These are phyloP conservation scores for Kryptolebias marmoratus DNA, from an alignment of 2,113 vertebrate genomes.

Conservation along the genomic window DNA sequence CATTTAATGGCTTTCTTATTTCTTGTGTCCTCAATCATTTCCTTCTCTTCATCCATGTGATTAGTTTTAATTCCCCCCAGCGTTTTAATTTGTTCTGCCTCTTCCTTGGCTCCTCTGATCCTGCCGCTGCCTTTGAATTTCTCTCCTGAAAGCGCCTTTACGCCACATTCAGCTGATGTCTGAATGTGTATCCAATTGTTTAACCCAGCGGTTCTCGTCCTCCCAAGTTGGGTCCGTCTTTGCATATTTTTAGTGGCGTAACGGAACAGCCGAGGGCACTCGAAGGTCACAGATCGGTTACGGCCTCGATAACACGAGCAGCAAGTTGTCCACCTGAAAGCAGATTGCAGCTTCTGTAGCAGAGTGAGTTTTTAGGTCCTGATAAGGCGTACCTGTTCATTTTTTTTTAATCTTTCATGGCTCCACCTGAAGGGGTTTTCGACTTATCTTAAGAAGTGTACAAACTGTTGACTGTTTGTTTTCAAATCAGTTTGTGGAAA, in stretches of 20 bases:
- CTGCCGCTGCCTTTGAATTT: not conserved
- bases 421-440: no score
- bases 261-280: not conserved
- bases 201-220: not conserved
- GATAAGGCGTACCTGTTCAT: no score
- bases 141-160: not conserved
- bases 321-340: no score
- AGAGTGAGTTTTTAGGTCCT: no score
- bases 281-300: not conserved
- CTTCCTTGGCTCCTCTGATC: constrained; percentile 1
- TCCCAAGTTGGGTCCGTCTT: not conserved
- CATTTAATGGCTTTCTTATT: constrained; percentile 23
- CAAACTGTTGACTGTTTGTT: no score
- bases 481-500: no score
- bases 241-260: not conserved
- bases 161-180: not conserved
- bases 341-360: no score
- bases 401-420: no score
- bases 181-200: not conserved
- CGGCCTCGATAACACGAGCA: no score
- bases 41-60: constrained; percentile 23
- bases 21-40: constrained; percentile 31
- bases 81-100: constrained; percentile 29
- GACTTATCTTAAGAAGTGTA: no score
- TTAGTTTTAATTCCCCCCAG: constrained; percentile 39